These are phyloP conservation scores for Diadophis punctatus DNA, from an alignment of 2,113 vertebrate genomes.

Conservation along the genomic window DNA sequence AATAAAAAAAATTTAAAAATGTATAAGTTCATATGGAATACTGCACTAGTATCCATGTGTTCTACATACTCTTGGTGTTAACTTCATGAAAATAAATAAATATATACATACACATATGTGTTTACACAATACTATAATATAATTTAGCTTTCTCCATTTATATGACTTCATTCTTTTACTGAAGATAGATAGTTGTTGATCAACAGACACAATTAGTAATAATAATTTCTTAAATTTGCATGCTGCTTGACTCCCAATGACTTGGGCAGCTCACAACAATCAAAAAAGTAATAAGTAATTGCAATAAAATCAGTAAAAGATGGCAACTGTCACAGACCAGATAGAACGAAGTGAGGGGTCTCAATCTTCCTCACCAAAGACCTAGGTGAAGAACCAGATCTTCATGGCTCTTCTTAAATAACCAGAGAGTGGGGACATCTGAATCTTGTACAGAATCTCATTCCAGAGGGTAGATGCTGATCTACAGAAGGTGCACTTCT, in stretches of 20 bases:
- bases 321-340: background rate
- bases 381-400: background rate
- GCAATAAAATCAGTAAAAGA: background rate
- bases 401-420: background rate
- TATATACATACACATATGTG: background rate
- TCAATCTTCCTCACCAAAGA: background rate
- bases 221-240: background rate
- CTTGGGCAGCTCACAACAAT: background rate
- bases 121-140: background rate
- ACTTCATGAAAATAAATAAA: background rate
- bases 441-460: background rate
- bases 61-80: background rate
- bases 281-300: background rate
- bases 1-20: background rate
- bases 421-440: background rate
- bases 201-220: background rate
- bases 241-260: background rate
- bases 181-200: slow-evolving; percentile 31
- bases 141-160: slow-evolving; percentile 25
- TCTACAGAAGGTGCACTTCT: background rate
- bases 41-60: background rate
- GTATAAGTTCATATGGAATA: background rate
- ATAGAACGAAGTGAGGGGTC: background rate
- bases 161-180: slow-evolving; percentile 41
- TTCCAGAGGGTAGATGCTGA: background rate